These are phyloP conservation scores for Antheraea yamamai DNA, from an alignment of 2,888 invertebrate genomes.

Conservation along the genomic window DNA sequence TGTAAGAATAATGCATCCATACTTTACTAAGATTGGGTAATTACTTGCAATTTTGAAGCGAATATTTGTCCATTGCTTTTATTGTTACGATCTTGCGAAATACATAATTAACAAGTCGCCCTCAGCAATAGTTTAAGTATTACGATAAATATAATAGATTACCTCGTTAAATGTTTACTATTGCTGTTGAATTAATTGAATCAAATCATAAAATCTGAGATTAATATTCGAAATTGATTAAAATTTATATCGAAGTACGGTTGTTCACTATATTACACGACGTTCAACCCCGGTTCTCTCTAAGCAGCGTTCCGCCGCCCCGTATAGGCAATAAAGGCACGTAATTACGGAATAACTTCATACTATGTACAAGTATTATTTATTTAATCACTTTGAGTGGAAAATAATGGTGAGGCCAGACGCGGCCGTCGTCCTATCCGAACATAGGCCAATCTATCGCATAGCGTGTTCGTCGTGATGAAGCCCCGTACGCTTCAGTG, in stretches of 20 bases:
- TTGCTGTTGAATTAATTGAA: not conserved
- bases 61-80: too few species aligned
- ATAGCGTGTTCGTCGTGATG: constrained; percentile 55
- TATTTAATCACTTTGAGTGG: constrained; percentile 81
- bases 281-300: constrained; percentile 50
- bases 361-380: constrained; percentile 70
- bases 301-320: constrained; percentile 67
- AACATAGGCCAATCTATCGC: constrained; percentile 64
- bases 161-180: not conserved
- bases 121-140: too few species aligned
- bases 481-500: constrained; percentile 42
- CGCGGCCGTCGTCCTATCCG: constrained; percentile 53
- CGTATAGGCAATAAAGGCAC: constrained; percentile 71
- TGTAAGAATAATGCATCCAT: too few species aligned
- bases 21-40: too few species aligned
- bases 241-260: not conserved
- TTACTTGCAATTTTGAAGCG: too few species aligned
- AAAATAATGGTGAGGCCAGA: constrained; percentile 68
- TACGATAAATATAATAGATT: not conserved
- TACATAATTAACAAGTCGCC: too few species aligned
- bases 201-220: not conserved
- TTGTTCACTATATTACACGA: constrained; percentile 26
- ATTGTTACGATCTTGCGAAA: too few species aligned
- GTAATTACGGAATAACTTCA: constrained; percentile 79
- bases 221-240: not conserved